These are phyloP conservation scores for Lycia hirtaria DNA, from an alignment of 2,888 invertebrate genomes.

Conservation along the genomic window DNA sequence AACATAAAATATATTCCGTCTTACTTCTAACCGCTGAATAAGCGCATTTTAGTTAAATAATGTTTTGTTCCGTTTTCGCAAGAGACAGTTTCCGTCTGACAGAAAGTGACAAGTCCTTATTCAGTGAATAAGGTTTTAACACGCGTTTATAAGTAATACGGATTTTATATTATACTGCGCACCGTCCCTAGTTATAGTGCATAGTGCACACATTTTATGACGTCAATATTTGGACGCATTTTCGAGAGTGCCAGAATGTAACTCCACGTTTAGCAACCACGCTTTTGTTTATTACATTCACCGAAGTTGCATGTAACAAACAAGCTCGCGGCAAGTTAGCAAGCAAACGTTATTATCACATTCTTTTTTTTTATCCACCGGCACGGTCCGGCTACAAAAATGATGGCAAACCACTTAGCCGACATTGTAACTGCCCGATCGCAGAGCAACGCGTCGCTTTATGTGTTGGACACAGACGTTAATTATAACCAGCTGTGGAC, in stretches of 20 bases:
- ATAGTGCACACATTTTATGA: background rate
- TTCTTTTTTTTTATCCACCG: slow-evolving; percentile 28
- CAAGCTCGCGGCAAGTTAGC: slow-evolving; percentile 28
- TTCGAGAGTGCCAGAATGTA: slow-evolving; percentile 17
- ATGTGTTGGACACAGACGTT: slow-evolving; percentile 54
- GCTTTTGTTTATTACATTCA: slow-evolving; percentile 24
- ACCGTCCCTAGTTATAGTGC: background rate
- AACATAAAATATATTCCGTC: too few species aligned
- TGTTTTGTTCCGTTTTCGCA: too few species aligned
- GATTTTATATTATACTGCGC: background rate
- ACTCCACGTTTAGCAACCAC: slow-evolving; percentile 20
- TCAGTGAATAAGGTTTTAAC: too few species aligned
- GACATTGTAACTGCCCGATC: slow-evolving; percentile 38
- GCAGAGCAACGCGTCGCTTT: slow-evolving; percentile 34
- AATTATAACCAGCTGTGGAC: slow-evolving; percentile 52
- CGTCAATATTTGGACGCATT: slow-evolving; percentile 11
- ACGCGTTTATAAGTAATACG: too few species aligned
- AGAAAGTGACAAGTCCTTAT: too few species aligned
- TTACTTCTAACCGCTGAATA: too few species aligned
- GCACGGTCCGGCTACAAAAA: slow-evolving; percentile 31
- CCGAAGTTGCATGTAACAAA: slow-evolving; percentile 27
- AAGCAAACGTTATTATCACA: slow-evolving; percentile 32
- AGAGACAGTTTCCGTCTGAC: too few species aligned
- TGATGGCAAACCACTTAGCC: slow-evolving; percentile 37
- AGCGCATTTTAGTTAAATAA: too few species aligned